Base-by-base conservation (phyloP, 2,888 invertebrate species). In the Chalcis sispes region DNA sequence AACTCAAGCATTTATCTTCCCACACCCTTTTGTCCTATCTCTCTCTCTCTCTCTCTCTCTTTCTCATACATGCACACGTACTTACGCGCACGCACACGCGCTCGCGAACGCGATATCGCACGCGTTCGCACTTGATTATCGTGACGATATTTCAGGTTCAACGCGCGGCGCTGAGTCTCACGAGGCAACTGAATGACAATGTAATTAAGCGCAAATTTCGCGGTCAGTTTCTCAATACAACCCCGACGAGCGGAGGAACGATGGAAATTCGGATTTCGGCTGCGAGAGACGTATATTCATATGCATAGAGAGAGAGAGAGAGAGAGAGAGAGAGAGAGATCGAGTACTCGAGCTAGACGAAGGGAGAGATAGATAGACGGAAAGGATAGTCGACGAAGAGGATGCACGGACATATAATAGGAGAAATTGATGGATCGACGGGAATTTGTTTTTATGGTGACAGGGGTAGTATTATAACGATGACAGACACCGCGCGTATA, bases 131-230 rank as follows among this genome's bases (percentile, higher is more conserved):
- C 36, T 59, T 46, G 71, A 74, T 71, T 65, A 75, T 75, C 64
- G 36, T 2, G n/a, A 48, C 58, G 64, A 72, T 72, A 72, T 72
- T 72, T 72, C 48, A 65, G 46, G 29, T n/a, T n/a, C n/a, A 25
- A 10, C 13, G 36, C 25, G 48, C 27, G 20, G 3, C 18, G 4
- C 25, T n/a, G 36, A 23, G 5, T 62, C 66, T 48, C 69, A 3
- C 23, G 42, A 27, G 40, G 13, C 29, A 40, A 61, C 48, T 46
- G 54, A 59, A 52, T 61, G 48, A 62, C 58, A 61, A 65, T 65
- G 59, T 67, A 58, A 77, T 77, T 69, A 72, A 72, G 58, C 40
- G 69, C 50, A 40, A 72, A 77, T 77, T 77, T 72, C 32, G 58
- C 29, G 64, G 56, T 77, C 59, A 52, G 42, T 64, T 69, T 67